phyloP scores from a whole-genome alignment of 1,140 invertebrate species.

The Calliopsis andreniformis region DNA sequence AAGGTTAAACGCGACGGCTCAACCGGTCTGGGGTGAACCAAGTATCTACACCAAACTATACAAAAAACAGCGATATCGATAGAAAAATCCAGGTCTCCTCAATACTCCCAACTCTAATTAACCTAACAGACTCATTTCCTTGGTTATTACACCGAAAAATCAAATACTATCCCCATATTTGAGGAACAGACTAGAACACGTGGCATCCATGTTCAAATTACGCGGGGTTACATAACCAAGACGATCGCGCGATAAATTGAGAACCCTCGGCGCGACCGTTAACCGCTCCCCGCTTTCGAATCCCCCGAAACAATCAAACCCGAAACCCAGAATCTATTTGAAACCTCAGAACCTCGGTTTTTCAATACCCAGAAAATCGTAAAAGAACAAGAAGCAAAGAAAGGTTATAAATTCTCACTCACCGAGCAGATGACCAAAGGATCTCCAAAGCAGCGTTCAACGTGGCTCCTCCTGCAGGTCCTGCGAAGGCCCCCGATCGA shows the following conservation, averaged over 20 bases:
- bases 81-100: not conserved
- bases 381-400: not conserved
- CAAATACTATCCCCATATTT: too few relatives aligned
- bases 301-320: too few relatives aligned
- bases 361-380: not conserved
- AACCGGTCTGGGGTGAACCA: too few relatives aligned
- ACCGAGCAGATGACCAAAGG: not conserved
- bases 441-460: not conserved
- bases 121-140: too few relatives aligned
- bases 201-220: constrained; percentile 55
- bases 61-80: too few relatives aligned
- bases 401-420: constrained; percentile 9
- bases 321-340: too few relatives aligned
- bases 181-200: constrained; percentile 41
- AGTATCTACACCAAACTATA: too few relatives aligned
- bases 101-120: too few relatives aligned
- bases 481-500: constrained; percentile 39
- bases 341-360: too few relatives aligned
- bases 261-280: not conserved
- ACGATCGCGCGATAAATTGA: constrained; percentile 12
- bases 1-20: too few relatives aligned
- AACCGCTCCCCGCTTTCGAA: too few relatives aligned
- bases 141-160: too few relatives aligned
- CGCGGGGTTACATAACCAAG: constrained; percentile 45
- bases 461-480: not conserved